A percentile compares a stretch with the other conserved stretches of the same genome.
phyloP scores from a whole-genome alignment of 1,140 invertebrate species.

The Drosophila nigrodunni region DNA sequence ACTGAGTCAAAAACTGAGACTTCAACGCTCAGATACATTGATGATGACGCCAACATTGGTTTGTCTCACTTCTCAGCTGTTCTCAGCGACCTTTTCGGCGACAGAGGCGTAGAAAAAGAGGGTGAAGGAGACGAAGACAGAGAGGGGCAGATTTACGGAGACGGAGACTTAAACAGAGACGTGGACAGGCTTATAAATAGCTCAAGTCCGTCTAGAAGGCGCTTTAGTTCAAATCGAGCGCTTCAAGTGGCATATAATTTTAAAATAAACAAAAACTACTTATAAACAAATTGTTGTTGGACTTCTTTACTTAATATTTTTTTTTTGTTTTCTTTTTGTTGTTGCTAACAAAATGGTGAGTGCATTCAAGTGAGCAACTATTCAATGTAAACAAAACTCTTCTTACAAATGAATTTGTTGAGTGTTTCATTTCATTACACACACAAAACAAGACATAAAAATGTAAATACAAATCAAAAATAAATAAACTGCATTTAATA shows the following conservation, averaged over 20 bases:
- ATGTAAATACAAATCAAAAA: constrained; percentile 17
- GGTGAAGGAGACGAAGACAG: neutral
- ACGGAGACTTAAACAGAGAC: constrained; percentile 15
- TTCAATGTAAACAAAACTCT: constrained; percentile 41
- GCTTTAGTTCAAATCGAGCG: constrained; percentile 69
- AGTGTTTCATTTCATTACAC: constrained; percentile 18
- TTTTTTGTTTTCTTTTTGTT: constrained; percentile 21
- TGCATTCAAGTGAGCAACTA: constrained; percentile 35
- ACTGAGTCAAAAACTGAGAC: constrained; percentile 35
- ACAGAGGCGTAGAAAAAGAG: neutral
- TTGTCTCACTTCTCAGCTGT: constrained; percentile 46
- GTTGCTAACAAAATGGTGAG: constrained; percentile 64
- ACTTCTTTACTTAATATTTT: constrained; percentile 1
- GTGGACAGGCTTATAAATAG: constrained; percentile 69
- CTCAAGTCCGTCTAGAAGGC: constrained; percentile 60
- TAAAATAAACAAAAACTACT: neutral
- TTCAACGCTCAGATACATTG: neutral
- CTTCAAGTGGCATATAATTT: constrained; percentile 53
- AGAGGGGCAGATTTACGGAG: neutral
- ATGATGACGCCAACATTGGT: constrained; percentile 56
- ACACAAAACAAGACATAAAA: constrained; percentile 17
- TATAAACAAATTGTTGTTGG: constrained; percentile 6
- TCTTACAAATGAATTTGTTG: constrained; percentile 1
- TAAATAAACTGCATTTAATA: constrained; percentile 36
- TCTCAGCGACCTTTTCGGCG: constrained; percentile 49